Conservation (phyloP, 2,113 vertebrate species). For the Pollimyrus isidori region DNA sequence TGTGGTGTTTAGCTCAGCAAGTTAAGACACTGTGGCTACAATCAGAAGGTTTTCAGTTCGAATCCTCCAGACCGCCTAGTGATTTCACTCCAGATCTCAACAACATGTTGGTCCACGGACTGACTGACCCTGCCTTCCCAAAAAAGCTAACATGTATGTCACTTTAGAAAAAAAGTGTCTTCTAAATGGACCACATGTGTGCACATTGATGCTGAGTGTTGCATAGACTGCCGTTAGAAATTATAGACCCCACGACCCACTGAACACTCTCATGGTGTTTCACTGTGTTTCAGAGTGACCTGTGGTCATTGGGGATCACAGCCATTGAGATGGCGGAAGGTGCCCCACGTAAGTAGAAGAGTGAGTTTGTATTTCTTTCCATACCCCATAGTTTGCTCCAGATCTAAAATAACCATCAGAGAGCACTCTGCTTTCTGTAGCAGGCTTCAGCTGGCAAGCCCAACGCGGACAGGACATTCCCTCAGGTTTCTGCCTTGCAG, state of each 20-base stretch:
- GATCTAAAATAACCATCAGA: background rate
- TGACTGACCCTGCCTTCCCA: background rate
- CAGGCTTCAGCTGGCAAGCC: background rate
- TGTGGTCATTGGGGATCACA: conserved; percentile 96
- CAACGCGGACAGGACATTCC: background rate
- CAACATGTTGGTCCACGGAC: background rate
- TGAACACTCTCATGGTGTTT: background rate
- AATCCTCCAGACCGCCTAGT: background rate
- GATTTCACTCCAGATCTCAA: background rate
- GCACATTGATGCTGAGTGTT: background rate
- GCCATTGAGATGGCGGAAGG: conserved; percentile 99
- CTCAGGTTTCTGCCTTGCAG: background rate
- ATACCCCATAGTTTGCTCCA: background rate
- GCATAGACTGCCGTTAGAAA: background rate
- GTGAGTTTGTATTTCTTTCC: background rate
- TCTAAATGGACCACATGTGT: background rate
- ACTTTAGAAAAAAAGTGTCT: background rate
- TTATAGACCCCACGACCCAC: background rate
- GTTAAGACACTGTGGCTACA: background rate
- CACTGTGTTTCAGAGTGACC: conserved; percentile 73
- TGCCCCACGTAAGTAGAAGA: conserved; percentile 82
- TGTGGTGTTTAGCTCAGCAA: background rate
- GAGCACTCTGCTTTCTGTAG: background rate
- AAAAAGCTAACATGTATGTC: background rate
- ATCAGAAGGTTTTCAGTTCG: background rate